Percentiles rank a stretch among this genome's conserved stretches.
These are phyloP conservation scores for Caiman crocodilus DNA, from an alignment of 2,797 vertebrate genomes.

Conservation along the genomic window DNA sequence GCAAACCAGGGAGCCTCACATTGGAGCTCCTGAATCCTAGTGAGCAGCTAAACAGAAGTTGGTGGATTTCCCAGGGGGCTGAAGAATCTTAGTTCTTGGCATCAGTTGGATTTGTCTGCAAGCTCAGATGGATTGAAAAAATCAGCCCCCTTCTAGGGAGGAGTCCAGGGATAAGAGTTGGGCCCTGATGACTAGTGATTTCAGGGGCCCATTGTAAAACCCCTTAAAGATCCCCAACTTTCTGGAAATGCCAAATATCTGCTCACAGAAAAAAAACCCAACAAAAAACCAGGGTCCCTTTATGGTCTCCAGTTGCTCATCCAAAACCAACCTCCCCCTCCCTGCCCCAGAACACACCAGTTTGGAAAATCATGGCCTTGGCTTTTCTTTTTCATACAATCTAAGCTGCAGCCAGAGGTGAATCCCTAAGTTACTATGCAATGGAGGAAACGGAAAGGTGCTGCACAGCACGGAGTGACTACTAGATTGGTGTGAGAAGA, in stretches of 20 bases:
- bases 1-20: not conserved
- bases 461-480: not conserved
- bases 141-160: not conserved
- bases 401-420: not conserved
- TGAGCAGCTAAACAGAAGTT: not conserved
- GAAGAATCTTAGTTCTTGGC: too few relatives aligned
- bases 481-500: not conserved
- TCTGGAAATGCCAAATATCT: not conserved
- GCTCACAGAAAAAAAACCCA: too few relatives aligned
- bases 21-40: not conserved
- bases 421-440: not conserved
- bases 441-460: not conserved
- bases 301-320: not conserved
- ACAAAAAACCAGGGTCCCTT: not conserved
- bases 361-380: not conserved
- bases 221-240: rapidly evolving
- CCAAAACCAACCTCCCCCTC: not conserved
- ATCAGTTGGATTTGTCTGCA: too few relatives aligned
- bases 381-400: rapidly evolving
- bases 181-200: not conserved
- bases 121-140: not conserved
- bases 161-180: not conserved
- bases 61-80: not conserved
- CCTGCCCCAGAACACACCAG: too few relatives aligned
- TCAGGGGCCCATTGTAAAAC: not conserved